Evolutionary conservation across 2,797 vertebrate species (phyloP), one percentile per base, ranked within the genome.

Genomic region (Crax fasciolata): DNA sequence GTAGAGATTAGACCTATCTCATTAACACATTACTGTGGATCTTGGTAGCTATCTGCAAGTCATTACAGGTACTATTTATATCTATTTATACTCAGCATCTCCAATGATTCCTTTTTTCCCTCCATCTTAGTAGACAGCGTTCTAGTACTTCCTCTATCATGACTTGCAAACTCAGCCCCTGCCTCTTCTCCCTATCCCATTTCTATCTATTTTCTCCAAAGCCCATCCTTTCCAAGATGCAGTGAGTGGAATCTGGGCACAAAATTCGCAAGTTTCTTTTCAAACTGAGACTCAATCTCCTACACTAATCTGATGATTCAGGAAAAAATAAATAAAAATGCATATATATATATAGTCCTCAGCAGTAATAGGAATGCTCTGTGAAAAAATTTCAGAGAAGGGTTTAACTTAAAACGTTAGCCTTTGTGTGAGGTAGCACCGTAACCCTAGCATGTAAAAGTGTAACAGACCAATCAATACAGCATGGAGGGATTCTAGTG

Each of bases 401-500:
- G 20, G 57, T 6, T 18, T 24, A 51, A 78, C 59, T 44, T 87
- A 48, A 68, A 75, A 55, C 8, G 7, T 43, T 66, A 30, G 38
- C 48, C 43, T 41, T 1, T 28, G 12, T 72, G 13, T 2, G 2
- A 72, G 11, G 20, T 23, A 28, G 4, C 59, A 24, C 9, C 4
- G 1, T 27, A 83, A 6, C 24, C 44, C 27, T 65, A 55, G n/a
- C 66, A 4, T 27, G 19, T 21, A 62, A 57, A 24, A 65, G 5
- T 0, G 0, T 74, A 4, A 13, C 41, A 80, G 35, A 62, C 3
- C 14, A 52, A 14, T 5, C 43, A 13, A 28, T 62, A 4, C 1
- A 28, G 6, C 11, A 5, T 30, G 10, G 19, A 76, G 19, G 15
- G 8, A 25, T 85, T 80, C 43, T 76, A 24, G 11, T 9, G 13